These are phyloP conservation scores for Laterallus jamaicensis DNA, from an alignment of 2,113 vertebrate genomes.

Conservation along the genomic window DNA sequence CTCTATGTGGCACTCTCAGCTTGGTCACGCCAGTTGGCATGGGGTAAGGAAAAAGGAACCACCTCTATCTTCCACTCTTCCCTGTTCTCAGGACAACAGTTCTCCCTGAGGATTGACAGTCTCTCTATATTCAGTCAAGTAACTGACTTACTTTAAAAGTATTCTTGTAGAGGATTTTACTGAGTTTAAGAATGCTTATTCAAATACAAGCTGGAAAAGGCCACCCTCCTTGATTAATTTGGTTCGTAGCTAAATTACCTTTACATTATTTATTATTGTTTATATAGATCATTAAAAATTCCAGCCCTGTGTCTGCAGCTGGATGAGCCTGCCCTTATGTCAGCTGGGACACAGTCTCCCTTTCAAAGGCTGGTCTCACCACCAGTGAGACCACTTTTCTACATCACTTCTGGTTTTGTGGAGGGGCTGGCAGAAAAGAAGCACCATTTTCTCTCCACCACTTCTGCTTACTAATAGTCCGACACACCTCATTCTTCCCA, in stretches of 20 bases:
- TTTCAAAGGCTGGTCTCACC: background rate
- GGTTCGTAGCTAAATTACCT: background rate
- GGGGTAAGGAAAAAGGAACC: background rate
- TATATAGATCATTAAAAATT: background rate
- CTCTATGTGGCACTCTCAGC: background rate
- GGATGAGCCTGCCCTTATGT: background rate
- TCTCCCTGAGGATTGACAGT: background rate
- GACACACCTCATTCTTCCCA: background rate
- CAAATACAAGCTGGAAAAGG: background rate
- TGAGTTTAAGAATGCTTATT: background rate
- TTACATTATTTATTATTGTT: background rate
- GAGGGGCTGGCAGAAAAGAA: background rate
- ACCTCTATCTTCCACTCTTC: background rate
- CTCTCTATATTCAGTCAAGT: background rate
- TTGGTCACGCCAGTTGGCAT: background rate
- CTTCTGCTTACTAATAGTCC: background rate
- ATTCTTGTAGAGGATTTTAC: background rate
- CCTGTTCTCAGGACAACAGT: background rate
- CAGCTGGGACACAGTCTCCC: background rate
- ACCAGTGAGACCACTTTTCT: background rate
- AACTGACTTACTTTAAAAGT: background rate
- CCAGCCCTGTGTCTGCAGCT: background rate
- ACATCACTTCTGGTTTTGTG: background rate
- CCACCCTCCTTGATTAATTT: background rate
- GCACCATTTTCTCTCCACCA: background rate